phyloP scores from a whole-genome alignment of 2,113 vertebrate genomes.

The Okapia johnstoni region DNA sequence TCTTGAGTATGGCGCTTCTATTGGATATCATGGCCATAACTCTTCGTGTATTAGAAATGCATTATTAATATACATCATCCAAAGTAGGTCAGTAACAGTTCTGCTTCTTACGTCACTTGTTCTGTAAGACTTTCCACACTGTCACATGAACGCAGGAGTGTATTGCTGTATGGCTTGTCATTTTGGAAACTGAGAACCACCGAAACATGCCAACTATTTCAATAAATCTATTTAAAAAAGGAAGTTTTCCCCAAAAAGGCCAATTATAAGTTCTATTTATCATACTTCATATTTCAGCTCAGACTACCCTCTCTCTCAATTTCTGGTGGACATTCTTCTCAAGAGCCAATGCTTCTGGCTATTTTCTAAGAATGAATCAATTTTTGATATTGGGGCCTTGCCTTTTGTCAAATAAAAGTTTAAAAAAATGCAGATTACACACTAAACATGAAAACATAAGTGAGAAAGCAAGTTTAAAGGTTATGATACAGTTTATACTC shows the following conservation, averaged over 20 bases:
- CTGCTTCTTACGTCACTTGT: neutral
- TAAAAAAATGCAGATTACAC: neutral
- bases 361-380: neutral
- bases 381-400: neutral
- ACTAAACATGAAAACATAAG: neutral
- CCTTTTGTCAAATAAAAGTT: neutral
- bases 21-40: neutral
- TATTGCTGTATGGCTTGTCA: neutral
- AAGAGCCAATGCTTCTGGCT: neutral
- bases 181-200: neutral
- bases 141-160: neutral
- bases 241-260: neutral
- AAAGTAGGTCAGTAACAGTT: neutral
- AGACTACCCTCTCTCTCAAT: fast-evolving
- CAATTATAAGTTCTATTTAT: neutral
- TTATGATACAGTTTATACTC: neutral
- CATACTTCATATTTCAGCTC: neutral
- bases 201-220: neutral
- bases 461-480: neutral
- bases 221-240: neutral
- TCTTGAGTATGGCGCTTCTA: neutral
- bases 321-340: fast-evolving
- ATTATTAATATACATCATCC: neutral
- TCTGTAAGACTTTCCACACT: neutral
- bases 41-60: neutral